Evolutionary conservation across 2,888 invertebrate species (phyloP), one percentile per base, ranked within the genome.

Genomic region (Branchipolynoe longqiensis): DNA sequence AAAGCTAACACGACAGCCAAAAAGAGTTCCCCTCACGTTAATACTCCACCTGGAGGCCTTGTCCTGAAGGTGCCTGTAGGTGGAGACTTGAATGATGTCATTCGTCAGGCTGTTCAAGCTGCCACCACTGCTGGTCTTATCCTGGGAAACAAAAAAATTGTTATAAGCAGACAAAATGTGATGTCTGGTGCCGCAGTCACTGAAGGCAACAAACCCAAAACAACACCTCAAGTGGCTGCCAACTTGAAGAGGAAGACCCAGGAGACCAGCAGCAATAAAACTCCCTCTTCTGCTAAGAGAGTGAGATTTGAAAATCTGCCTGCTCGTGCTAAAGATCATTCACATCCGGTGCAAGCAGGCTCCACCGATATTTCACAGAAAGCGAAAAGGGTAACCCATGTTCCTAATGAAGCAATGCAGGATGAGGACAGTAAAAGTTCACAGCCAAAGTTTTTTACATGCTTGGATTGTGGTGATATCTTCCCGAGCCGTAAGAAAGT

Each of bases 381-480:
- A 18, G 48, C 8, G 48, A 48, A 48, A 18, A 48, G 48, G 18
- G 48, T 48, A 18, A 48, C 18, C 48, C 48, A 48, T 4, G 12
- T 58, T 4, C n/a, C 58, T 4, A 4, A 14, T 4, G n/a, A 58
- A 8, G n/a, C 14, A 8, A n/a, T n/a, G 2, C 33, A 12, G 18
- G 8, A 1, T 4, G 0, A 4, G 36, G 36, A 25, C n/a, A 25
- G 2, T 0, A 38, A 12, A 33, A n/a, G 38, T 33, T 25, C 69
- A 2, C 33, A 33, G 38, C 41, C 40, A 18, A 78, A 40, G 31
- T 40, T 78, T n/a, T 78, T 83, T 41, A 83, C 83, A 0, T 83
- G 83, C 22, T 33, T 83, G n/a, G 83, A 83, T 31, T 83, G 83
- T 38, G 83, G 83, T 40, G 41, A 62, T 28, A 25, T 22, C 25